Evolutionary conservation across 1,140 invertebrate genomes (phyloP), one percentile per base, ranked within the genome.

Genomic region (Ericerus pela): DNA sequence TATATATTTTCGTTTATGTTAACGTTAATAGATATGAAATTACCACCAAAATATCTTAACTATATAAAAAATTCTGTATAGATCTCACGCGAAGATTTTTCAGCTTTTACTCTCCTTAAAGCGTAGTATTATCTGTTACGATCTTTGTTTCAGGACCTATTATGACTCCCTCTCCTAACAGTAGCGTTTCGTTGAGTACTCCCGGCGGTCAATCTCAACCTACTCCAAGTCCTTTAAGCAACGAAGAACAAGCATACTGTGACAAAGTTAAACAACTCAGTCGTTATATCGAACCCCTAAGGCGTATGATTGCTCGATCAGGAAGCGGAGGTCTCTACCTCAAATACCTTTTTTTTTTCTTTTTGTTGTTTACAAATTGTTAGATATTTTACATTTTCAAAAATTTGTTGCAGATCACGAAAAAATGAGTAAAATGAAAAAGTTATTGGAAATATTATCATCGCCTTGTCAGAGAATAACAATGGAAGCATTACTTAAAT

Each of bases 241-340:
- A 79, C 67, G 90, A 95, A 62, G 90, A 95, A 63, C 85, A 87
- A 52, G 81, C 83, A 1, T 96, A 95, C 64, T 70, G 88, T 55
- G 91, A 95, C 62, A 96, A 95, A 72, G 82, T 95, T 36, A 78
- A 86, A 28, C 87, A 94, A 65, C 72, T 96, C 3, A 88, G 83
- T 62, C 93, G 91, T 68, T 96, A 92, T 65, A 90, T 94, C 62
- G 92, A 94, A 60, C 89, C 92, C 0, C 69, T 96, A 1, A 76
- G 86, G 43, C 77, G 83, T 61, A 89, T 93, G 81, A 87, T 95
- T 58, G 77, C 80, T 41, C 78, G 81, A 66, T 84, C 88, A 67
- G 85, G 88, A 62, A 89, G 82, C 67, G 89, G 70, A 83, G 84
- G 62, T 74, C 78, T 68, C n/a, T n/a, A n/a, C n/a, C n/a, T n/a